These are phyloP conservation scores for Eupithecia abbreviata DNA, from an alignment of 2,888 invertebrate species.

Conservation along the genomic window DNA sequence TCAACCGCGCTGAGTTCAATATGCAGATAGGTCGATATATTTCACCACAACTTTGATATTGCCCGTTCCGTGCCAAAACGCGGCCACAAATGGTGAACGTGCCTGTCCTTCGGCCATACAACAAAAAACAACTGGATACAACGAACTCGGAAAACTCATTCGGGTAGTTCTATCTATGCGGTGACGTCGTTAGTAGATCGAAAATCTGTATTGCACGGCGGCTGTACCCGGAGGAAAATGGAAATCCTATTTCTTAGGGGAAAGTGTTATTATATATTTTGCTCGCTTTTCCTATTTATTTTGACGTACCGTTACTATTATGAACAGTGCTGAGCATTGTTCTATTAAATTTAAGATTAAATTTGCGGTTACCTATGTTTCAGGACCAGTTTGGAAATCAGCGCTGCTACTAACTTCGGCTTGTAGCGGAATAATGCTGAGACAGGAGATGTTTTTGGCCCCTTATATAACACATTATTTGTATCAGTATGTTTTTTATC, in stretches of 20 bases:
- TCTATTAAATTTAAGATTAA: background rate
- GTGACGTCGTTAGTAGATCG: conserved; percentile 46
- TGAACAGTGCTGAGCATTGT: background rate
- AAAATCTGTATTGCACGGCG: conserved; percentile 47
- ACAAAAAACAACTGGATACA: conserved; percentile 4
- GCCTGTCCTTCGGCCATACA: conserved; percentile 58
- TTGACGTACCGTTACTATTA: conserved; percentile 5
- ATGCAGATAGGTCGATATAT: conserved; percentile 46
- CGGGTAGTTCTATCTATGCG: conserved; percentile 29
- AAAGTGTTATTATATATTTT: conserved; percentile 32
- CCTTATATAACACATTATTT: too few species aligned
- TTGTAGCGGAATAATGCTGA: too few species aligned
- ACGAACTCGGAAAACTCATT: conserved; percentile 51
- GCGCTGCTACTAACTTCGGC: too few species aligned
- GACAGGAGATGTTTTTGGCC: too few species aligned
- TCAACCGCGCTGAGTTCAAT: conserved; percentile 51
- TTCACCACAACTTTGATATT: conserved; percentile 59
- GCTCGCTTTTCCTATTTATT: conserved; percentile 32
- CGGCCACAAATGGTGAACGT: conserved; percentile 68
- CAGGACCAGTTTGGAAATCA: too few species aligned
- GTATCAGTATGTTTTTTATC: too few species aligned
- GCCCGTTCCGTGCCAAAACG: conserved; percentile 64
- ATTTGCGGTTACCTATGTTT: background rate
- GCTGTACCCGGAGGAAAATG: conserved; percentile 39
- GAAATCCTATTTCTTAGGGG: conserved; percentile 42